Base-by-base conservation (phyloP, 2,113 vertebrate species). In the Mohoua ochrocephala region DNA sequence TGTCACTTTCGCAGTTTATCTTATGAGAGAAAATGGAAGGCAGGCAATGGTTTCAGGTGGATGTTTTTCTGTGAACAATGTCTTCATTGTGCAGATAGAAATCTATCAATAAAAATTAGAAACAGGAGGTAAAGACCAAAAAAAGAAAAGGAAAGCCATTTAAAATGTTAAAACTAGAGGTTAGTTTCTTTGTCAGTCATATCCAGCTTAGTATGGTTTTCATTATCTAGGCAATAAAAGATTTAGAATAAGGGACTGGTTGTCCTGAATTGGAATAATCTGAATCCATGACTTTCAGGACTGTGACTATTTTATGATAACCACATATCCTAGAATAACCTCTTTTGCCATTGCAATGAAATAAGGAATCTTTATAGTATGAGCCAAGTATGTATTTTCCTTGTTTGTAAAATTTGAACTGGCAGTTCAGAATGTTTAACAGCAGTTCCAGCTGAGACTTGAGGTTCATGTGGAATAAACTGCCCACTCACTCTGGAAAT, bases 281-380 rank as follows among this genome's bases (percentile, higher is more conserved):
- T 95, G 57, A 97, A 59, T 39, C 53, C 42, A 61, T 80, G 50
- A 80, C 21, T 69, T 92, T 53, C 11, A 89, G 45, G 26, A n/a
- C 18, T 79, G 42, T 88, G 75, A 94, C 77, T 95, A 82, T 90
- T 97, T 97, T 94, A 94, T 84, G 61, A 96, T 59, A 96, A 95
- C 83, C 74, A 80, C 87, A 88, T 95, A 97, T 82, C 93, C 96
- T 96, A 87, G 70, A 97, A 96, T 89, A 96, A 95, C 71, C 85
- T 92, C 82, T 69, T 97, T 92, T 95, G 47, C 54, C 37, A 88
- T 93, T 95, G 82, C 87, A 97, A 86, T 81, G 81, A 91, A 96
- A 92, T 78, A 87, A 92, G n/a, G 69, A 92, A 69, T 57, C 77
- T 85, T 96, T 97, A 85, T 89, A 86, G 10, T 78, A 28, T 49